phyloP scores from a whole-genome alignment of 35 echinoderm and acorn worm genomes.

The Eucidaris tribuloides region DNA sequence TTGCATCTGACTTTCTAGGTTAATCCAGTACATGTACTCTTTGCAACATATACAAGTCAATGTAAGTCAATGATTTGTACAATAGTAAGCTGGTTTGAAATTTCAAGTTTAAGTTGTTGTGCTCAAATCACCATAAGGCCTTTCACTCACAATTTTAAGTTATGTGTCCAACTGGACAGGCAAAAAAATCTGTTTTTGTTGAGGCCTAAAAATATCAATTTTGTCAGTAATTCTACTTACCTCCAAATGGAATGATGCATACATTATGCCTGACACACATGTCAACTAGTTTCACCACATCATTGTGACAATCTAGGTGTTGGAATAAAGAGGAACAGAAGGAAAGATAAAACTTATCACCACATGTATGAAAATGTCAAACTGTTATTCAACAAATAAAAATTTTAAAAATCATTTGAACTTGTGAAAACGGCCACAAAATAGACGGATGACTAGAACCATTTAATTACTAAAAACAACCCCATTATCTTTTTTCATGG shows the following conservation, averaged over 20 bases:
- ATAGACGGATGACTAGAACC: too few species aligned
- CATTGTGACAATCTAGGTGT: constrained; percentile 79
- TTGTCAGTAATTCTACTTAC: constrained; percentile 36
- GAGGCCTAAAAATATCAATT: not conserved
- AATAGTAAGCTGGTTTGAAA: not conserved
- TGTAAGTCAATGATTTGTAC: too few species aligned
- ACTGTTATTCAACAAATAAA: too few species aligned
- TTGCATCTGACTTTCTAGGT: too few species aligned
- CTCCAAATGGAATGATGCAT: constrained; percentile 96
- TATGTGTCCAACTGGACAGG: not conserved
- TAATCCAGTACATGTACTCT: too few species aligned
- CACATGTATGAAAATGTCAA: too few species aligned
- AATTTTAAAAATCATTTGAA: too few species aligned
- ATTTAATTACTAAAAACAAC: too few species aligned
- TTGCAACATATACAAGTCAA: too few species aligned
- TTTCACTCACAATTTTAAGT: not conserved
- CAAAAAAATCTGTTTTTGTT: not conserved
- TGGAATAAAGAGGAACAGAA: constrained; percentile 21
- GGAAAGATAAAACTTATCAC: not conserved
- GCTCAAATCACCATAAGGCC: not conserved
- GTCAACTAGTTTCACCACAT: constrained; percentile 80
- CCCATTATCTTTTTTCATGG: too few species aligned
- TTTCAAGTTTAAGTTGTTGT: not conserved
- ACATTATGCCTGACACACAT: constrained; percentile 71
- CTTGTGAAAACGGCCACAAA: too few species aligned